Percentiles rank a stretch among this genome's conserved stretches.
These are phyloP conservation scores for Sciaenops ocellatus DNA, from an alignment of 2,797 vertebrate genomes.

Conservation along the genomic window DNA sequence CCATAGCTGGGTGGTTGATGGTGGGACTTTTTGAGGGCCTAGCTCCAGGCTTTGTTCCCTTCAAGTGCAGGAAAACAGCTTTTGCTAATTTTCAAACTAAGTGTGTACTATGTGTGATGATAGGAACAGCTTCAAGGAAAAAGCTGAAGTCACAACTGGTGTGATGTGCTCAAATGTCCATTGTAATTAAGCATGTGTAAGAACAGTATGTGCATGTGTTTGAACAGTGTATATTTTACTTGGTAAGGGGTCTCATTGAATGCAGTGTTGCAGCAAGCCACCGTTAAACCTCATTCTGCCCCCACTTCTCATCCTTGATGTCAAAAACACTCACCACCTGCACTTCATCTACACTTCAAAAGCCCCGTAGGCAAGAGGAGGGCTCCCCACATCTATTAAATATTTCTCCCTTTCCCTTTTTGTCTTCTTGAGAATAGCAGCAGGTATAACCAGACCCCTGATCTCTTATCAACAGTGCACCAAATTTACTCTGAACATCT, in stretches of 20 bases:
- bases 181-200: conserved; percentile 67
- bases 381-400: conserved; percentile 49
- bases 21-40: conserved; percentile 41
- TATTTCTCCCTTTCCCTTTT: conserved; percentile 50
- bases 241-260: conserved; percentile 36
- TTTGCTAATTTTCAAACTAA: conserved; percentile 61
- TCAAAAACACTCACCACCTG: conserved; percentile 75
- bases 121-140: conserved; percentile 53
- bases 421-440: conserved; percentile 53
- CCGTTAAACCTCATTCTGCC: conserved; percentile 50
- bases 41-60: conserved; percentile 46
- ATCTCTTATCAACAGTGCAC: conserved; percentile 55
- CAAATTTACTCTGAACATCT: conserved; percentile 48
- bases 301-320: conserved; percentile 62
- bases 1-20: conserved; percentile 42
- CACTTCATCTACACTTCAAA: conserved; percentile 80
- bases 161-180: conserved; percentile 59
- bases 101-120: conserved; percentile 55
- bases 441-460: conserved; percentile 46
- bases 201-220: conserved; percentile 25
- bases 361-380: conserved; percentile 47
- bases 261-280: conserved; percentile 43
- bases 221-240: conserved; percentile 54
- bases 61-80: conserved; percentile 57
- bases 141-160: conserved; percentile 40